These are phyloP conservation scores for Barbus barbus DNA, from an alignment of 2,113 vertebrate genomes.

Conservation along the genomic window DNA sequence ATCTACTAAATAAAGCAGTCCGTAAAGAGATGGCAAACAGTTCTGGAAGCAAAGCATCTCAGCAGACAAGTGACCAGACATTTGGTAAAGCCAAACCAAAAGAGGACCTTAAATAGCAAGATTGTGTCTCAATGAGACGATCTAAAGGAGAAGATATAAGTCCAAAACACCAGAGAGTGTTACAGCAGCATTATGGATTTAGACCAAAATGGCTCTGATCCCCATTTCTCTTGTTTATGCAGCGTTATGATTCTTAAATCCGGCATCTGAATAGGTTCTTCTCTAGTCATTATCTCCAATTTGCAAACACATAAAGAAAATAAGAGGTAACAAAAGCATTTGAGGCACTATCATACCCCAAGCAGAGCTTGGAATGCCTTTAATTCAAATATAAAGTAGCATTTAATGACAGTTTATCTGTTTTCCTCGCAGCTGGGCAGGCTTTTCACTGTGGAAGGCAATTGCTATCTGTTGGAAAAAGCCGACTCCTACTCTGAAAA, in stretches of 20 bases:
- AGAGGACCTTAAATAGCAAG: slow-evolving; percentile 38
- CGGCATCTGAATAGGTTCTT: slow-evolving; percentile 54
- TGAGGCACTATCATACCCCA: slow-evolving; percentile 57
- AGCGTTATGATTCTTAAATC: slow-evolving; percentile 56
- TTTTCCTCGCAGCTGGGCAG: slow-evolving; percentile 41
- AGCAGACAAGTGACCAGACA: neutral
- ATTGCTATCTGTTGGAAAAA: slow-evolving; percentile 10
- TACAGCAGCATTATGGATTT: neutral
- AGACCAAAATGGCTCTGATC: slow-evolving; percentile 60
- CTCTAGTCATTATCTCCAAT: slow-evolving; percentile 48
- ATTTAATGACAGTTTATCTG: slow-evolving; percentile 60
- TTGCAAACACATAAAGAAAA: slow-evolving; percentile 58
- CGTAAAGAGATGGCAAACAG: neutral
- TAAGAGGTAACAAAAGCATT: slow-evolving; percentile 59
- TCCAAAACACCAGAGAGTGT: neutral
- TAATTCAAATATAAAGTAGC: slow-evolving; percentile 62
- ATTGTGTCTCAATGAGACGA: slow-evolving; percentile 59
- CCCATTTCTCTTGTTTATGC: slow-evolving; percentile 49
- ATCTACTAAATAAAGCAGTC: neutral
- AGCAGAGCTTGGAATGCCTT: slow-evolving; percentile 60
- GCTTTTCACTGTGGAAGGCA: slow-evolving; percentile 24
- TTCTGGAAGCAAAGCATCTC: neutral
- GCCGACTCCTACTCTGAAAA: slow-evolving; percentile 35
- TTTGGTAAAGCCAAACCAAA: neutral
- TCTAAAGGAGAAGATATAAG: slow-evolving; percentile 51